Evolutionary conservation across 2,888 invertebrate genomes (phyloP).

Genomic region (Serripes groenlandicus): DNA sequence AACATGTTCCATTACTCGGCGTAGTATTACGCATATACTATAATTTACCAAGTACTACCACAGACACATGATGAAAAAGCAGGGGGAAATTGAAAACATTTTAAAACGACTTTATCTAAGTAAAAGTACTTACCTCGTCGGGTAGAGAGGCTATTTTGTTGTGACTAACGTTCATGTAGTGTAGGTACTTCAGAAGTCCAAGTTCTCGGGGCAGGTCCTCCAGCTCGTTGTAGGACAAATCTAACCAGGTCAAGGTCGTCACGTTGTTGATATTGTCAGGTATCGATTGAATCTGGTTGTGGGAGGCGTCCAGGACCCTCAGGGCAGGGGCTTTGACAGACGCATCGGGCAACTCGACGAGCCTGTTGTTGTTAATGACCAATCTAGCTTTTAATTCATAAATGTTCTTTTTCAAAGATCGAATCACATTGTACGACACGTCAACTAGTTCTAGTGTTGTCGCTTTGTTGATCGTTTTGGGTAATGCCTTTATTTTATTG

Average conservation of each 20-base stretch:
- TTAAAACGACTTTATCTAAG: not conserved
- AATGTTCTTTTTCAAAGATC: constrained; percentile 81
- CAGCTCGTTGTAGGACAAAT: constrained; percentile 90
- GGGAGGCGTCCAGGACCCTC: constrained; percentile 80
- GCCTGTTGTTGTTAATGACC: constrained; percentile 78
- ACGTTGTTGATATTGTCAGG: constrained; percentile 83
- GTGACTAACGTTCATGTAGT: constrained; percentile 90
- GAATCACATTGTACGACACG: constrained; percentile 82
- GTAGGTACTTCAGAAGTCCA: constrained; percentile 82
- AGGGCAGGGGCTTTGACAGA: constrained; percentile 80
- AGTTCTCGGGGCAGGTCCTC: constrained; percentile 81
- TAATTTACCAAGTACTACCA: no score
- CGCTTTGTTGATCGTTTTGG: constrained; percentile 82
- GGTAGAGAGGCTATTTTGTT: constrained; percentile 93
- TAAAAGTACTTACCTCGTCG: constrained; percentile 88
- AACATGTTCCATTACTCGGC: no score
- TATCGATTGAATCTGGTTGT: constrained; percentile 80
- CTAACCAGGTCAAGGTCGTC: constrained; percentile 87
- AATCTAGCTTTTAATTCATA: constrained; percentile 83
- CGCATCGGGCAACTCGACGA: constrained; percentile 82
- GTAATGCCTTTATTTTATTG: constrained; percentile 83
- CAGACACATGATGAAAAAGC: no score
- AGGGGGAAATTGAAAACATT: no score
- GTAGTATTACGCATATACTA: no score
- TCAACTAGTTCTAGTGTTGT: constrained; percentile 78